Conservation (phyloP, 2,797 vertebrate genomes). For the Meda fulgida region DNA sequence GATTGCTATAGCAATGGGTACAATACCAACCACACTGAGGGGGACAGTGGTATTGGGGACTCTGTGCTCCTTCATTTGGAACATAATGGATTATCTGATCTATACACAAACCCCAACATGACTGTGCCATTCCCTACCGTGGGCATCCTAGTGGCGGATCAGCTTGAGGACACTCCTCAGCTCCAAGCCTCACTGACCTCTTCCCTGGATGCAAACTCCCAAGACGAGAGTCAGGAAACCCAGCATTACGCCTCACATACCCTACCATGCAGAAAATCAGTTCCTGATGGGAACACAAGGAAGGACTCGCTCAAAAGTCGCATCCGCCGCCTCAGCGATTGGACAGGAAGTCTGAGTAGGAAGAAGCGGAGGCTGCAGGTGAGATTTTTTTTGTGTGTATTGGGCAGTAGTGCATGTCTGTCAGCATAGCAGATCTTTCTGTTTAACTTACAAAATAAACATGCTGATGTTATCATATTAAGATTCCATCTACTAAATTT, state of each 20-base stretch:
- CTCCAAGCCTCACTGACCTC: slow-evolving; percentile 77
- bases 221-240: slow-evolving; percentile 67
- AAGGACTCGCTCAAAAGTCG: slow-evolving; percentile 90
- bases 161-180: slow-evolving; percentile 68
- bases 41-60: slow-evolving; percentile 75
- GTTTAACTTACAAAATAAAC: neutral
- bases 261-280: slow-evolving; percentile 82
- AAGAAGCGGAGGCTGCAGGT: slow-evolving; percentile 95
- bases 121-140: slow-evolving; percentile 71
- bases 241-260: slow-evolving; percentile 81
- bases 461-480: slow-evolving; percentile 9
- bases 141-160: slow-evolving; percentile 69
- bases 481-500: neutral
- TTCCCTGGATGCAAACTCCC: slow-evolving; percentile 73
- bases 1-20: slow-evolving; percentile 48
- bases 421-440: slow-evolving; percentile 13
- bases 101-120: slow-evolving; percentile 73
- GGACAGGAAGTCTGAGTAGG: slow-evolving; percentile 93
- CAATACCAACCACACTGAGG: slow-evolving; percentile 68
- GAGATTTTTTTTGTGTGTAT: slow-evolving; percentile 33
- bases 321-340: slow-evolving; percentile 90
- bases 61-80: slow-evolving; percentile 65
- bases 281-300: slow-evolving; percentile 72
- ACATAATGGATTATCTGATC: slow-evolving; percentile 74
- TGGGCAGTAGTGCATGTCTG: neutral